Evolutionary conservation across 2,888 invertebrate species (phyloP).

Genomic region (Abscondita cerata): DNA sequence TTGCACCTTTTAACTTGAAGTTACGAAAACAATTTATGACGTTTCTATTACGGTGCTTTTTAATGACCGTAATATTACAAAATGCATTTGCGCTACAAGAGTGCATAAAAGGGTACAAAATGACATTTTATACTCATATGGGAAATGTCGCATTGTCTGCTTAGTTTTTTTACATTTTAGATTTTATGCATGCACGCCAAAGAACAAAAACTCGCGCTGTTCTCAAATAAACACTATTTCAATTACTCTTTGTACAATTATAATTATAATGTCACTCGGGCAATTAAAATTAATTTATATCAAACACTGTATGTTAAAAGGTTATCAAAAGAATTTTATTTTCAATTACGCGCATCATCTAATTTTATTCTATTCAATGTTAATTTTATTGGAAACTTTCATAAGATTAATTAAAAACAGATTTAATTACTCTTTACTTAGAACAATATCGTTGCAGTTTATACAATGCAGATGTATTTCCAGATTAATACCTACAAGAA

Average conservation of each 20-base stretch:
- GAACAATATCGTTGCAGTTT: too few species aligned
- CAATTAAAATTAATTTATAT: background rate
- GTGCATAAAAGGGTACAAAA: too few species aligned
- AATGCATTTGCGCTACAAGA: too few species aligned
- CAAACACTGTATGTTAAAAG: background rate
- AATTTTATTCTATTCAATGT: background rate
- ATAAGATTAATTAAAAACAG: too few species aligned
- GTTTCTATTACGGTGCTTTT: slow-evolving; percentile 10
- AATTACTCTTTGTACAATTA: background rate
- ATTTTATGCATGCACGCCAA: too few species aligned
- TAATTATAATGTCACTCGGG: background rate
- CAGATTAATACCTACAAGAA: too few species aligned
- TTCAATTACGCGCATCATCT: background rate
- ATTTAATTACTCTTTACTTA: too few species aligned
- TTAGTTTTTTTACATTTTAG: background rate
- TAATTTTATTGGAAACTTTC: too few species aligned
- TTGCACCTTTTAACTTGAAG: slow-evolving; percentile 16
- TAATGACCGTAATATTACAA: too few species aligned
- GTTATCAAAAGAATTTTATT: slow-evolving; percentile 2
- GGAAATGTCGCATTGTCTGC: too few species aligned
- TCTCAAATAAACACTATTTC: background rate
- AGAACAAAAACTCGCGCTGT: background rate
- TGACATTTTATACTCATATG: too few species aligned
- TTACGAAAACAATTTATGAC: slow-evolving; percentile 5
- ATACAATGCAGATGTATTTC: too few species aligned